Percentiles rank a stretch among this genome's conserved stretches.
These are phyloP conservation scores for Pseudochirops corinnae DNA, from an alignment of 2,797 vertebrate genomes.

Conservation along the genomic window DNA sequence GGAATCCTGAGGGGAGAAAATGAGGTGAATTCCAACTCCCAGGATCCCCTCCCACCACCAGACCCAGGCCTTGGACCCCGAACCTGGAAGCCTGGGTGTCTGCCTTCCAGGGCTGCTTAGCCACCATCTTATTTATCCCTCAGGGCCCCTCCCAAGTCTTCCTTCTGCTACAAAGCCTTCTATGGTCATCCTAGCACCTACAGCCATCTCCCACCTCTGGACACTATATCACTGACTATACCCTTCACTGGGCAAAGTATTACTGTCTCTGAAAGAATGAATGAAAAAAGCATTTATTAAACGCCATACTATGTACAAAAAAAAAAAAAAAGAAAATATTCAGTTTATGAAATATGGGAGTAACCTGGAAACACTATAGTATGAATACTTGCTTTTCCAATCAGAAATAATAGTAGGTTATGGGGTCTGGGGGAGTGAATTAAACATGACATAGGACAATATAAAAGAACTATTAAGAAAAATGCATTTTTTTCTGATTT, in stretches of 20 bases:
- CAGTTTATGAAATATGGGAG: neutral
- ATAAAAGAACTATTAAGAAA: constrained; percentile 27
- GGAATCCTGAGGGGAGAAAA: constrained; percentile 88
- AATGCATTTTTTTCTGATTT: no score
- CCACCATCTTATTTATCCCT: neutral
- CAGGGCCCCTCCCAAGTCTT: neutral
- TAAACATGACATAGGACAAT: neutral
- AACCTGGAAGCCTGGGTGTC: neutral
- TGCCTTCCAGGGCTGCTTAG: neutral
- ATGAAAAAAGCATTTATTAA: neutral
- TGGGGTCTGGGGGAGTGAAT: neutral
- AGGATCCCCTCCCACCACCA: neutral
- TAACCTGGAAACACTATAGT: neutral
- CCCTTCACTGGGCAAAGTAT: neutral
- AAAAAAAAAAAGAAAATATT: neutral
- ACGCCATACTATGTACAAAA: neutral
- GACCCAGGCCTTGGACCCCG: neutral
- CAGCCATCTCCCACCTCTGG: neutral
- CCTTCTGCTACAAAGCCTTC: neutral
- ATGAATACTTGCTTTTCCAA: neutral
- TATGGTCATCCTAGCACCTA: neutral
- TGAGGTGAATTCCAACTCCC: neutral
- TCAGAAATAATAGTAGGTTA: constrained; percentile 49
- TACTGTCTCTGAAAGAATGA: neutral
- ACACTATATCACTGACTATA: neutral